These are phyloP conservation scores for Macrostomum cliftonense DNA, from an alignment of 2,888 invertebrate species.

Conservation along the genomic window DNA sequence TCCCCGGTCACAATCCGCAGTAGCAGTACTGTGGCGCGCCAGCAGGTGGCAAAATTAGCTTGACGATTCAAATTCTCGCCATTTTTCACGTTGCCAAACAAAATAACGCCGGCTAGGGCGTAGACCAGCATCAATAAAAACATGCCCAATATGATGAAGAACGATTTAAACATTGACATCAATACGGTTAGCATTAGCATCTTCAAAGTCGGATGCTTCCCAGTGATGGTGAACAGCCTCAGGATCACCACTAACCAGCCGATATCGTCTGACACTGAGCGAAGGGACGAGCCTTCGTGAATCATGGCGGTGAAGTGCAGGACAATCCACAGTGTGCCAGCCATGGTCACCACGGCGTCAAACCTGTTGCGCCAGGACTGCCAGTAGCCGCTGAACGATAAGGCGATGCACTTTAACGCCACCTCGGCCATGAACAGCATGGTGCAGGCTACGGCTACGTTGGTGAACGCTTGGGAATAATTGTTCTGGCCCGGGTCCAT, in stretches of 20 bases:
- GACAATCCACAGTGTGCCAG: constrained; percentile 88
- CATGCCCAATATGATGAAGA: constrained; percentile 99
- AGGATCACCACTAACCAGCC: constrained; percentile 94
- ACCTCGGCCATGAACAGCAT: constrained; percentile 41
- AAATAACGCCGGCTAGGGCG: constrained; percentile 85
- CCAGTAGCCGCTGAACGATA: constrained; percentile 92
- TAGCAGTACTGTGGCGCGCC: constrained; percentile 86
- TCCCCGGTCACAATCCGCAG: constrained; percentile 99
- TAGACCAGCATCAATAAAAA: constrained; percentile 92
- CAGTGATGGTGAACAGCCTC: constrained; percentile 95
- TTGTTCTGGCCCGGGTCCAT: too few relatives aligned
- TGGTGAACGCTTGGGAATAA: not conserved
- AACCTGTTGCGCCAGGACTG: constrained; percentile 89
- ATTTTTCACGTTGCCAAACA: constrained; percentile 95
- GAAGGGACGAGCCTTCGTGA: too few relatives aligned
- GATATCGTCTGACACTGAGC: constrained; percentile 35
- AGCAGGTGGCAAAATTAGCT: constrained; percentile 92
- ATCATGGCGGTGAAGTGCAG: constrained; percentile 57
- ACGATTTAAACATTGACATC: constrained; percentile 95
- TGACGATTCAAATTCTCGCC: constrained; percentile 83
- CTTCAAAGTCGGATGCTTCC: constrained; percentile 89
- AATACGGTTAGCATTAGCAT: constrained; percentile 99
- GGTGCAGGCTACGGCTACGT: not conserved
- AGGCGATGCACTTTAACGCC: constrained; percentile 89
- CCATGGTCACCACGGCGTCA: constrained; percentile 83